A percentile compares a stretch with the other conserved stretches of the same genome.
phyloP scores from a whole-genome alignment of 1,140 invertebrate genomes.

The Tachypleus tridentatus region DNA sequence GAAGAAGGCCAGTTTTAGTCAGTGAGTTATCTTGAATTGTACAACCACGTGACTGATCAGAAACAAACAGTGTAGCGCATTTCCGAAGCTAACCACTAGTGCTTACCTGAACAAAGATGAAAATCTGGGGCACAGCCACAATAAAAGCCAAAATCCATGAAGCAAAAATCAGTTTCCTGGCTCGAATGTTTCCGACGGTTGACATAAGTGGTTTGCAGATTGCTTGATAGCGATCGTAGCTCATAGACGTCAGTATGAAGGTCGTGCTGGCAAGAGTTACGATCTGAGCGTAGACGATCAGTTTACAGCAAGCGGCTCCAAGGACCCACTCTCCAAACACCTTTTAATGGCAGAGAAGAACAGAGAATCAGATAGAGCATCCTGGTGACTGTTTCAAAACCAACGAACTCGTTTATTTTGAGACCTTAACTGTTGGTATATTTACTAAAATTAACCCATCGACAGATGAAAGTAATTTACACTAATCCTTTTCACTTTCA shows the following conservation, averaged over 20 bases:
- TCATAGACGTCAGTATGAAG: constrained; percentile 39
- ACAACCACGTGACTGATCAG: too few species aligned
- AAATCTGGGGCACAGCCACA: constrained; percentile 36
- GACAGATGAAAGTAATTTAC: too few species aligned
- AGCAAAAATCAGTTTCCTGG: constrained; percentile 29
- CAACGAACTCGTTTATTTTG: too few species aligned
- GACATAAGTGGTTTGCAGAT: constrained; percentile 37
- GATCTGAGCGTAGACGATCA: constrained; percentile 36
- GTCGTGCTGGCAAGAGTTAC: constrained; percentile 37
- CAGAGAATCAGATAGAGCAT: constrained; percentile 8
- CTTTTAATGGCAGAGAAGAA: constrained; percentile 22
- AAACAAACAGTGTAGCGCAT: too few species aligned
- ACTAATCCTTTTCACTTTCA: too few species aligned
- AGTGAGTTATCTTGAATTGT: too few species aligned
- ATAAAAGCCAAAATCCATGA: constrained; percentile 37
- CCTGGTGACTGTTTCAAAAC: too few species aligned
- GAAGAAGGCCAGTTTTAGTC: too few species aligned
- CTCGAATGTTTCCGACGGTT: constrained; percentile 21
- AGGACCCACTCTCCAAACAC: constrained; percentile 37
- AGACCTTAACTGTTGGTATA: too few species aligned
- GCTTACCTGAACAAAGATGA: constrained; percentile 35
- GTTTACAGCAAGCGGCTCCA: constrained; percentile 33
- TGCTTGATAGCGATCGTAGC: constrained; percentile 36
- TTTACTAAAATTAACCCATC: too few species aligned
- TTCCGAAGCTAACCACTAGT: too few species aligned